Conservation (phyloP, 2,797 vertebrate species). For the Percopsis omiscomaycus region DNA sequence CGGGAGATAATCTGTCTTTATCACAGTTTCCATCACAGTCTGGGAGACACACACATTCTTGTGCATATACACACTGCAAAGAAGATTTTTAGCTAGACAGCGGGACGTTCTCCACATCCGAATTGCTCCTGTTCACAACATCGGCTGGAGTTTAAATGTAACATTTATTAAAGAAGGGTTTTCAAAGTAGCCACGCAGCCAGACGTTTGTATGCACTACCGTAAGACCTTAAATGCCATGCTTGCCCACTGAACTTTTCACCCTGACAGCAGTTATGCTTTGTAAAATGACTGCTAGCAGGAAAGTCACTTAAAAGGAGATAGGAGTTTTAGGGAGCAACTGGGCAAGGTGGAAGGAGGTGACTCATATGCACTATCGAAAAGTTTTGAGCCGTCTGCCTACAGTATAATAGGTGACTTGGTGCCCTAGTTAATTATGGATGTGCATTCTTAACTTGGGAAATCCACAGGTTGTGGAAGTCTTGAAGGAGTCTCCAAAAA, state of each 20-base stretch:
- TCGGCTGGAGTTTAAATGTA: constrained; percentile 11
- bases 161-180: neutral
- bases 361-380: constrained; percentile 19
- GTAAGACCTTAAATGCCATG: neutral
- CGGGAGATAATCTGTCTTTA: no score
- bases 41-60: no score
- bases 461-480: constrained; percentile 11
- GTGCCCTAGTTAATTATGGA: constrained; percentile 33
- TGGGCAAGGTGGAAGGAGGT: constrained; percentile 33
- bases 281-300: constrained; percentile 21
- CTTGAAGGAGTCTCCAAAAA: constrained; percentile 39
- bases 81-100: no score
- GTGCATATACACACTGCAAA: no score
- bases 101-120: neutral
- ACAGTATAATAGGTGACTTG: constrained; percentile 26
- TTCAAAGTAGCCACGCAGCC: neutral
- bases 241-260: constrained; percentile 23
- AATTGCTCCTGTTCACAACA: neutral
- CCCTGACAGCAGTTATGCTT: constrained; percentile 3
- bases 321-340: constrained; percentile 27
- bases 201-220: constrained; percentile 26
- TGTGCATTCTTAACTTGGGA: constrained; percentile 23
- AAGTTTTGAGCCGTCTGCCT: neutral
- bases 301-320: constrained; percentile 4
- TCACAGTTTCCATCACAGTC: no score